A percentile compares a stretch with the other conserved stretches of the same genome.
Evolutionary conservation across 2,797 vertebrate genomes (phyloP).

Genomic region (Lepus townsendii): DNA sequence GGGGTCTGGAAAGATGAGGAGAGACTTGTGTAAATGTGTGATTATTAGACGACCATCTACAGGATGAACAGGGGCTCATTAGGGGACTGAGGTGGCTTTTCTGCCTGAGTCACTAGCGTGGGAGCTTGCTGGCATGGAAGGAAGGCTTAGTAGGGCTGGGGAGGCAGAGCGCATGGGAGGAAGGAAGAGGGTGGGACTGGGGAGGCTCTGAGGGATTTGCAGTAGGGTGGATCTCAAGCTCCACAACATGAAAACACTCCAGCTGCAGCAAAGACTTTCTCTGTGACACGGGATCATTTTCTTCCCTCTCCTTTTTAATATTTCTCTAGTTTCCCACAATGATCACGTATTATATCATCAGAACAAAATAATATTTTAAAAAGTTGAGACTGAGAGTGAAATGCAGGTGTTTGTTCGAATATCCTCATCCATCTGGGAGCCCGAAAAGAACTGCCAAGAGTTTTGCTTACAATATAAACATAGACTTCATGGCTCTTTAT

Average conservation of each 20-base stretch:
- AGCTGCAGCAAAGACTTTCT: neutral
- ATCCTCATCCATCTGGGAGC: neutral
- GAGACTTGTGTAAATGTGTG: neutral
- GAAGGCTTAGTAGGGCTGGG: neutral
- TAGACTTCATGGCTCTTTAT: neutral
- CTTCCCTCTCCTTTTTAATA: conserved; percentile 3
- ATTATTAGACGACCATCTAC: neutral
- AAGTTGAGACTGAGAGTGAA: neutral
- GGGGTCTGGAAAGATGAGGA: neutral
- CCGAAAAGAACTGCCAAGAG: neutral
- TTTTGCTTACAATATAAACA: conserved; percentile 31
- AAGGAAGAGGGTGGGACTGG: neutral
- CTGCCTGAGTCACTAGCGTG: neutral
- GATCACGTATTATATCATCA: neutral
- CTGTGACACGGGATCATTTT: neutral
- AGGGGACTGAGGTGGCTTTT: neutral
- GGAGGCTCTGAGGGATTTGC: neutral
- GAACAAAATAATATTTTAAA: neutral
- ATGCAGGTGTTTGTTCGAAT: neutral
- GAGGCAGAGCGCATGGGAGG: neutral
- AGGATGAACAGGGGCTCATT: neutral
- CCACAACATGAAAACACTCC: neutral
- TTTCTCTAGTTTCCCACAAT: conserved; percentile 25
- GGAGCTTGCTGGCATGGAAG: neutral
- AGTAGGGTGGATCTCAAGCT: neutral